Conservation (phyloP, 2,113 vertebrate species). For the Tamias sibiricus region DNA sequence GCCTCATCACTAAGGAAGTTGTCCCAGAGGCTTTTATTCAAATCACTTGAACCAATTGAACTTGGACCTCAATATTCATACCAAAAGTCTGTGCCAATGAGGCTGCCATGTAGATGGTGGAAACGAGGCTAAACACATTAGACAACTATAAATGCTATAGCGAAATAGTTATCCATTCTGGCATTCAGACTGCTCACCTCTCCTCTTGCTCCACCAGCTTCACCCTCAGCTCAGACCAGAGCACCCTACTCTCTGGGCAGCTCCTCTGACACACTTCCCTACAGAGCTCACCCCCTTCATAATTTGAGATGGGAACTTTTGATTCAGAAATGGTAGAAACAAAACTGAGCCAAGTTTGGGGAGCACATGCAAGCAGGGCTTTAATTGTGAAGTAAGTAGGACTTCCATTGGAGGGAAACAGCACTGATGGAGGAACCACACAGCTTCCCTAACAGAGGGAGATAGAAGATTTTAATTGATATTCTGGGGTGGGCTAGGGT, state of each 20-base stretch:
- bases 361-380: neutral
- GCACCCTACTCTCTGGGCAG: slow-evolving; percentile 66
- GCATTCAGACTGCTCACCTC: slow-evolving; percentile 79
- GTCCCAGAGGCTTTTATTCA: slow-evolving; percentile 84
- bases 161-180: slow-evolving; percentile 98
- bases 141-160: slow-evolving; percentile 97
- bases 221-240: slow-evolving; percentile 59
- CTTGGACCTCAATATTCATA: slow-evolving; percentile 93
- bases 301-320: neutral
- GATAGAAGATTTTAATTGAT: neutral
- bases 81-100: slow-evolving; percentile 97
- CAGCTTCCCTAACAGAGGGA: neutral
- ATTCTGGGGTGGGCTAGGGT: too few species aligned
- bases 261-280: slow-evolving; percentile 82
- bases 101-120: slow-evolving; percentile 95
- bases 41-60: slow-evolving; percentile 87
- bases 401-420: neutral
- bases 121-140: slow-evolving; percentile 96
- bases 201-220: slow-evolving; percentile 70
- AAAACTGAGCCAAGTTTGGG: neutral
- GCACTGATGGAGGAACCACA: neutral
- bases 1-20: slow-evolving; percentile 88
- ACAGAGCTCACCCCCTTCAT: slow-evolving; percentile 75
- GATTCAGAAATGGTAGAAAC: neutral
- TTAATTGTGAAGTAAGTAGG: neutral